These are phyloP conservation scores for Bathynomus jamesi DNA, from an alignment of 1,140 invertebrate genomes.

Conservation along the genomic window DNA sequence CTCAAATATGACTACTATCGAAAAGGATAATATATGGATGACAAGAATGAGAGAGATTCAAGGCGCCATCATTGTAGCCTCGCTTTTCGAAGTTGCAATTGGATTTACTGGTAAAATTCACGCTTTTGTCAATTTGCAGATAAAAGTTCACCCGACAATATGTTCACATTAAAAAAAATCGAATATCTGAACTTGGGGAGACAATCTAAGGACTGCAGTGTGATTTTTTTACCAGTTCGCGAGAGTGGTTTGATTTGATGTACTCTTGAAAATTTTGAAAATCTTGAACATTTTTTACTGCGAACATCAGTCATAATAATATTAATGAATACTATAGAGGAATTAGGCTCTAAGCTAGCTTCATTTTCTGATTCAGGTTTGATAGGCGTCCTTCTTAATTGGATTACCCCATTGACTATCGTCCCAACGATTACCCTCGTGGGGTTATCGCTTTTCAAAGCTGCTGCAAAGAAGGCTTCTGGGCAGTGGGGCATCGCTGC, in stretches of 20 bases:
- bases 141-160: no score
- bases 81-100: constrained; percentile 65
- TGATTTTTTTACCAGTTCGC: no score
- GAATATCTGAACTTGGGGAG: no score
- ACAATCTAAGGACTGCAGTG: no score
- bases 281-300: no score
- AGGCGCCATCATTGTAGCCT: constrained; percentile 73
- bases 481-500: constrained; percentile 32
- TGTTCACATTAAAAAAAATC: no score
- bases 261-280: no score
- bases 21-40: constrained; percentile 63
- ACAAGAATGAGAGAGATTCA: constrained; percentile 71
- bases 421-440: constrained; percentile 32
- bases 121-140: no score
- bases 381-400: constrained; percentile 22
- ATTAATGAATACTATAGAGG: no score
- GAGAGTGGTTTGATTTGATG: no score
- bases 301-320: no score
- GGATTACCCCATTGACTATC: constrained; percentile 32
- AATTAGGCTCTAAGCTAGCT: no score
- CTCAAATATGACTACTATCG: constrained; percentile 39
- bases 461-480: constrained; percentile 27
- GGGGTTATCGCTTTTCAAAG: constrained; percentile 32
- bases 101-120: constrained; percentile 51
- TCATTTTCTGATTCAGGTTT: constrained; percentile 29